A percentile compares a stretch with the other conserved stretches of the same genome.
phyloP scores from a whole-genome alignment of 2,888 invertebrate genomes.

The Eurytoma adleriae region DNA sequence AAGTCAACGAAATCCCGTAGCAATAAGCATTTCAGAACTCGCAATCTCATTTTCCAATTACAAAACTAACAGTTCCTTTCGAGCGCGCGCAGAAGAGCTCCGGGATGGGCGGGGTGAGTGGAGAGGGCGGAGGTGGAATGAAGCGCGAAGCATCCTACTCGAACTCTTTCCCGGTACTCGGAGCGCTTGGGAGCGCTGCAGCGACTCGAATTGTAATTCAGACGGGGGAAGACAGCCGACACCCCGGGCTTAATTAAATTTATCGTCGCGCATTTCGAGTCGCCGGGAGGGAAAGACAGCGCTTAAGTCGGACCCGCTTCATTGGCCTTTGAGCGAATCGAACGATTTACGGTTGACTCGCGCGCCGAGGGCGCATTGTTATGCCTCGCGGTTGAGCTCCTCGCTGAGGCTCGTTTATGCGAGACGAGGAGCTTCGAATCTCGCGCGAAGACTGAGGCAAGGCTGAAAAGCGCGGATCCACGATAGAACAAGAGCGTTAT shows the following conservation, averaged over 20 bases:
- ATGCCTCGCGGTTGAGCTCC: background rate
- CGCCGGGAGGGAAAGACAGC: constrained; percentile 23
- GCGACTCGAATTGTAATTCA: constrained; percentile 46
- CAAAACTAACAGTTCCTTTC: constrained; percentile 20
- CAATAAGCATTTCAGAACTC: background rate
- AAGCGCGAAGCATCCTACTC: constrained; percentile 18
- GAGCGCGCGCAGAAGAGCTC: background rate
- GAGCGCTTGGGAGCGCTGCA: constrained; percentile 2
- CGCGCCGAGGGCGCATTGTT: background rate
- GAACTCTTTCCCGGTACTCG: constrained; percentile 19
- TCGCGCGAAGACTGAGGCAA: background rate
- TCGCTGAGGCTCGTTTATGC: background rate
- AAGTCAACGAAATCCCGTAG: too few relatives aligned
- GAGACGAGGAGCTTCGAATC: background rate
- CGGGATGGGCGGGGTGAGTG: too few relatives aligned
- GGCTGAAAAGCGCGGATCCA: background rate
- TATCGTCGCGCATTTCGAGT: constrained; percentile 45
- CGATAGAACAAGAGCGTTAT: too few relatives aligned
- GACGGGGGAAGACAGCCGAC: background rate
- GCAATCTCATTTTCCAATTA: constrained; percentile 30
- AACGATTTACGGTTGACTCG: background rate
- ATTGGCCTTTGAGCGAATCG: constrained; percentile 26
- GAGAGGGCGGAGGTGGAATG: background rate
- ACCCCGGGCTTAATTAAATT: constrained; percentile 49
- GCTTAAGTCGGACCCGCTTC: constrained; percentile 19